These are phyloP conservation scores for Brachypodius melanocephalos DNA, from an alignment of 2,113 vertebrate species.

Conservation along the genomic window DNA sequence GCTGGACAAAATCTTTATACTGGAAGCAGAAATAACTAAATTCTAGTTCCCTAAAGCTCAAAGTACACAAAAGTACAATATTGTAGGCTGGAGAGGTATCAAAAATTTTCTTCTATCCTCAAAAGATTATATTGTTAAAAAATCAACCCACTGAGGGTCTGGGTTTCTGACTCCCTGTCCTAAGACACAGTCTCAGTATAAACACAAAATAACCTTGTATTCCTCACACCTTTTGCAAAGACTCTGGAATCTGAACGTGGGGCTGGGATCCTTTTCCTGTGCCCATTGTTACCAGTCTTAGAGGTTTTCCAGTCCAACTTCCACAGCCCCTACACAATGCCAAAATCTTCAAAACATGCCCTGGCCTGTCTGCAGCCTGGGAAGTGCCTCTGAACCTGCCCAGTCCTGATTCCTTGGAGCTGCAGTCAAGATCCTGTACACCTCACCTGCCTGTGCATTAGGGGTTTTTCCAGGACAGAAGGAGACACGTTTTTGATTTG, in stretches of 20 bases:
- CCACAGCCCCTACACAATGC: neutral
- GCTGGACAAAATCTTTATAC: neutral
- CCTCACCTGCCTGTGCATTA: neutral
- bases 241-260: neutral
- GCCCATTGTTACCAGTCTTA: neutral
- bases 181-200: neutral
- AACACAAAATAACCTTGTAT: neutral
- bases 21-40: neutral
- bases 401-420: neutral
- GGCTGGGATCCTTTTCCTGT: neutral
- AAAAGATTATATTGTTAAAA: neutral
- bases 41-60: neutral
- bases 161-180: neutral
- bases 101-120: neutral
- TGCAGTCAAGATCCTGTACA: neutral
- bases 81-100: rapidly evolving
- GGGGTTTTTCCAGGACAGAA: neutral
- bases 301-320: neutral
- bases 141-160: neutral
- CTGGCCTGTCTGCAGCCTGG: neutral
- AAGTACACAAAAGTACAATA: neutral
- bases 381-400: neutral
- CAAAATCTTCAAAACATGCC: neutral
- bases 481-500: neutral
- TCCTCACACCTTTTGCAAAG: neutral